Evolutionary conservation across 2,113 vertebrate genomes (phyloP), one percentile per base, ranked within the genome.

Genomic region (Etia nguti): DNA sequence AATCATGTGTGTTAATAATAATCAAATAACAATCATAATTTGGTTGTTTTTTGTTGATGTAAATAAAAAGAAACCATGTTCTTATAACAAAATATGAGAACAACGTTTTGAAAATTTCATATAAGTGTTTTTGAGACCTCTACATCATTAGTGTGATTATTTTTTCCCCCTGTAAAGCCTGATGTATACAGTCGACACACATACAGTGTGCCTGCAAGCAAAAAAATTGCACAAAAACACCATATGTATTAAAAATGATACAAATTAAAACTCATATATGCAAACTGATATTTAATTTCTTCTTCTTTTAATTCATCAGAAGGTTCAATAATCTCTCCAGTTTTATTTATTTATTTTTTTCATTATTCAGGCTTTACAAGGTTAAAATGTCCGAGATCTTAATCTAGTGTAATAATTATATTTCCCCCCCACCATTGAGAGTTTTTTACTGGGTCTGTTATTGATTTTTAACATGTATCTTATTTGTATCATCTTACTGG

Each of bases 141-240:
- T 65, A n/a, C 10, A 36, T 65, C n/a, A 11, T 43, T 10, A 10
- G 3, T 62, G 36, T 62, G 60, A 65, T 65, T 65, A 34, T 34
- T 65, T 38, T 1, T 3, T 0, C 10, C 20, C 38, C 4, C 10
- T 11, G 10, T 65, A 22, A 65, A 65, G 34, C 34, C 2, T 65
- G 60, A 41, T 41, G 11, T 41, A 68, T 68, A 24, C 4, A 41
- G 34, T 41, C 20, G 31, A 41, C 20, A 68, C 34, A 13, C 62
- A 68, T 13, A 38, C 34, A 68, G 20, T 22, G 60, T 13, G 10
- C 6, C 2, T 7, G 31, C 13, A 11, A 68, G 4, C 60, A 68
- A 68, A 41, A 41, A 22, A 8, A 22, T 68, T 41, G 38, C 11
- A 68, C 11, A 41, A 68, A 68, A 41, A 68, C 3, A 7, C 1